These are phyloP conservation scores for Dryobotodes eremita DNA, from an alignment of 2,888 invertebrate species.

Conservation along the genomic window DNA sequence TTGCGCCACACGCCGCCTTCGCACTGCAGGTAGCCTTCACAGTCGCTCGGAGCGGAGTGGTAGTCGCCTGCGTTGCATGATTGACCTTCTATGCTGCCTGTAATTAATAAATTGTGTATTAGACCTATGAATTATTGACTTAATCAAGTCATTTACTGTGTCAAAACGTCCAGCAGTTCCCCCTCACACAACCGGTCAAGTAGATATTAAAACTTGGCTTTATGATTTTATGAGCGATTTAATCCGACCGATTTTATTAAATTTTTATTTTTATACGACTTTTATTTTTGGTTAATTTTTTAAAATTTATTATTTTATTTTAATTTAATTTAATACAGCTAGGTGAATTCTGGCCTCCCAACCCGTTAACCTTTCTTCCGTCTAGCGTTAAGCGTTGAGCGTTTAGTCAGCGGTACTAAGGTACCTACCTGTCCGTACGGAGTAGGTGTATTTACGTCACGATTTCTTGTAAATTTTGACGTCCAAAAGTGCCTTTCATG, in stretches of 20 bases:
- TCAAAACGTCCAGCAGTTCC: too few relatives aligned
- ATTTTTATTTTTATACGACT: too few relatives aligned
- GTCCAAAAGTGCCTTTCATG: too few relatives aligned
- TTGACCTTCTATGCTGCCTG: slow-evolving; percentile 87
- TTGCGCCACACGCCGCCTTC: slow-evolving; percentile 93
- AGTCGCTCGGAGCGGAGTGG: slow-evolving; percentile 92
- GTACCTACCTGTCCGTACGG: background rate
- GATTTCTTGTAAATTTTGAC: too few relatives aligned
- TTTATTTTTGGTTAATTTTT: too few relatives aligned
- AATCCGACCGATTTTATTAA: too few relatives aligned
- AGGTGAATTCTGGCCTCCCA: background rate
- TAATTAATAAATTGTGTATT: slow-evolving; percentile 54
- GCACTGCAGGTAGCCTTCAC: slow-evolving; percentile 94
- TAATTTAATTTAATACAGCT: too few relatives aligned
- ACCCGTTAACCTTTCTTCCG: background rate
- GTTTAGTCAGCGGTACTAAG: background rate
- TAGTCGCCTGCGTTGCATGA: slow-evolving; percentile 87
- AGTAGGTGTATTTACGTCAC: background rate
- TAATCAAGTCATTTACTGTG: background rate
- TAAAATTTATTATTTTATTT: too few relatives aligned
- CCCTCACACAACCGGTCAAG: too few relatives aligned
- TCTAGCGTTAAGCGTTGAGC: too few relatives aligned
- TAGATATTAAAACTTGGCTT: too few relatives aligned
- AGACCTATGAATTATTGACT: background rate
- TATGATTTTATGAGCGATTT: background rate